Evolutionary conservation across 2,113 vertebrate species (phyloP), one percentile per base, ranked within the genome.

Genomic region (Tiliqua scincoides): DNA sequence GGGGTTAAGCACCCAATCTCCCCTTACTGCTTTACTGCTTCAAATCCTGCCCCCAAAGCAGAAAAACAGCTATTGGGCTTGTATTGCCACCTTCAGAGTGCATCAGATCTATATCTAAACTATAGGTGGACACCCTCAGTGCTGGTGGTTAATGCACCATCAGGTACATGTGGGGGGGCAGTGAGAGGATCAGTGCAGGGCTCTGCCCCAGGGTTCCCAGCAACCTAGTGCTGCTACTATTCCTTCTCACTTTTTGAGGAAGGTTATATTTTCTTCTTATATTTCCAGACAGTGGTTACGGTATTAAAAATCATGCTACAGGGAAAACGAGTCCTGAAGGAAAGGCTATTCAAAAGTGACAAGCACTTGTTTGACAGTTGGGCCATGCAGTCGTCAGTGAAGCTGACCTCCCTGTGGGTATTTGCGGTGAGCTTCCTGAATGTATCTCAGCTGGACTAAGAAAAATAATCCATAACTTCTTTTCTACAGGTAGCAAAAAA

Each of bases 51-150:
- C 21, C 8, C 32, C 35, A 72, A 72, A 72, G 3, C 37, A 10
- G 35, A 72, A 72, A 43, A 40, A 40, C 18, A 8, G 2, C 71
- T 23, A 3, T 2, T 27, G 40, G 23, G 2, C 37, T 23, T 73
- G 11, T 23, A 25, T 27, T 48, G 48, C 27, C 27, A 74, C 27
- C 85, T 81, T 2, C 7, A 73, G 88, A 59, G 65, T 63, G 62
- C 0, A 1, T 8, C 23, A 37, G 25, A 61, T 73, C 89, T 91
- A 43, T 78, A 21, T 35, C 85, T 81, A 74, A 68, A 63, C 2
- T 0, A 0, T 87, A 76, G 91, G n/a, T 63, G 62, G 88, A 86
- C 91, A 92, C 88, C 65, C 76, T 12, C 37, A 86, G 54, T 79
- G 75, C 57, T 85, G 57, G 71, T 89, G 52, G n/a, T n/a, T n/a